These are phyloP conservation scores for Sceliomorpha sp. DNA, from an alignment of 2,888 invertebrate species.

Conservation along the genomic window DNA sequence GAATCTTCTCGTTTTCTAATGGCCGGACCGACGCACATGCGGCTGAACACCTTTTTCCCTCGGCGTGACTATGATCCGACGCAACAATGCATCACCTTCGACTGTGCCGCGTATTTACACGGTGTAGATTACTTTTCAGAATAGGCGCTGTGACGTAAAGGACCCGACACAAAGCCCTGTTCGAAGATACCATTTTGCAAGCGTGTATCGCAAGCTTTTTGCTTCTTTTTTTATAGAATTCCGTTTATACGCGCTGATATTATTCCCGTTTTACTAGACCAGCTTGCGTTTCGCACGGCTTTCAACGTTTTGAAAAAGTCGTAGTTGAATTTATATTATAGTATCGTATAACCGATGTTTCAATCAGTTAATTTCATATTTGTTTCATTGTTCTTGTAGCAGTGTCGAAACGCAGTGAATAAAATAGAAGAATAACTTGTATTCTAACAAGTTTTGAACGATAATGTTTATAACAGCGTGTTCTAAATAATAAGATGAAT, in stretches of 20 bases:
- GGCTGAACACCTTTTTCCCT: conserved; percentile 16
- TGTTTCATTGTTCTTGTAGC: too few relatives aligned
- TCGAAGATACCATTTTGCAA: conserved; percentile 79
- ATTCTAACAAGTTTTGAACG: too few relatives aligned
- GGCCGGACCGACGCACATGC: conserved; percentile 28
- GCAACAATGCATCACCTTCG: conserved; percentile 49
- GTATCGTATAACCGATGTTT: too few relatives aligned
- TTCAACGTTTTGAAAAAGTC: not conserved
- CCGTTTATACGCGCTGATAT: conserved; percentile 42
- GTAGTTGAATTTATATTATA: too few relatives aligned
- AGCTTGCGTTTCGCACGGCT: conserved; percentile 28
- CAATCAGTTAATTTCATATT: too few relatives aligned
- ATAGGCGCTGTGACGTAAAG: conserved; percentile 79
- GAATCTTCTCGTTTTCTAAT: conserved; percentile 47
- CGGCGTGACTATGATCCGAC: conserved; percentile 31
- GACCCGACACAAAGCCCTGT: conserved; percentile 74
- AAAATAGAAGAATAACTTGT: too few relatives aligned
- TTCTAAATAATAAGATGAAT: too few relatives aligned
- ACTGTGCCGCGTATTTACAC: conserved; percentile 61
- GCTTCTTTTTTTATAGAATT: conserved; percentile 17
- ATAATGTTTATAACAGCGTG: too few relatives aligned
- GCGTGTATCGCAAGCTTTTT: conserved; percentile 59
- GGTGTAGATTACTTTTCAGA: conserved; percentile 80
- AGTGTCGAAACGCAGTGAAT: too few relatives aligned
- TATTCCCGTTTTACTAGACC: conserved; percentile 34